Conservation (phyloP, 2,888 invertebrate species). For the Macrophya annulata region DNA sequence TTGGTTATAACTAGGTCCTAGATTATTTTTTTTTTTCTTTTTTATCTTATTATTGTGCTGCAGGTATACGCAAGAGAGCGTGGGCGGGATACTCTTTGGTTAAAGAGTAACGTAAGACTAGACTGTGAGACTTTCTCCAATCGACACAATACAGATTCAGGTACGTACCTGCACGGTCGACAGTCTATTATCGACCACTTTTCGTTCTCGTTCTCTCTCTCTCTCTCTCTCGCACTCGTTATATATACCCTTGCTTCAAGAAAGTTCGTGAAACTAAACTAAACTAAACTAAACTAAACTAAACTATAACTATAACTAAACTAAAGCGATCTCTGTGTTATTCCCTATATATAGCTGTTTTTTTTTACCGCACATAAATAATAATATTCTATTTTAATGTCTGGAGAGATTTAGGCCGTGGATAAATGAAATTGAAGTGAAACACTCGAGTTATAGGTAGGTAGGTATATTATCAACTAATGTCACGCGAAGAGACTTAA, state of each 20-base stretch:
- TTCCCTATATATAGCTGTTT: neutral
- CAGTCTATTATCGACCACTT: constrained; percentile 46
- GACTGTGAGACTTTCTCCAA: constrained; percentile 48
- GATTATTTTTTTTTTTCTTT: neutral
- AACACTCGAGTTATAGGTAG: neutral
- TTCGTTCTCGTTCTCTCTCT: neutral
- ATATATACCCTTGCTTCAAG: neutral
- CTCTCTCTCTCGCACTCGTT: neutral
- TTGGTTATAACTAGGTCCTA: neutral
- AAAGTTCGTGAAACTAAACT: constrained; percentile 40
- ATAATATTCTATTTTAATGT: constrained; percentile 6
- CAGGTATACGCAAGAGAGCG: constrained; percentile 21
- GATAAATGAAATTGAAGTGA: constrained; percentile 33
- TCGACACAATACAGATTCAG: constrained; percentile 50
- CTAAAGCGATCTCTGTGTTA: neutral
- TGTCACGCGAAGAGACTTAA: neutral
- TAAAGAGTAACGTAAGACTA: constrained; percentile 42
- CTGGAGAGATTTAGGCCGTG: constrained; percentile 42
- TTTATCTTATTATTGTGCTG: neutral
- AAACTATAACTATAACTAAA: constrained; percentile 4
- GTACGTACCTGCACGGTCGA: constrained; percentile 16
- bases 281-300: neutral
- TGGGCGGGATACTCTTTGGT: constrained; percentile 43
- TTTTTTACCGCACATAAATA: neutral
- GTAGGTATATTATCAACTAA: neutral